These are phyloP conservation scores for Drosophila micromelanica DNA, from an alignment of 1,140 invertebrate genomes.

Conservation along the genomic window DNA sequence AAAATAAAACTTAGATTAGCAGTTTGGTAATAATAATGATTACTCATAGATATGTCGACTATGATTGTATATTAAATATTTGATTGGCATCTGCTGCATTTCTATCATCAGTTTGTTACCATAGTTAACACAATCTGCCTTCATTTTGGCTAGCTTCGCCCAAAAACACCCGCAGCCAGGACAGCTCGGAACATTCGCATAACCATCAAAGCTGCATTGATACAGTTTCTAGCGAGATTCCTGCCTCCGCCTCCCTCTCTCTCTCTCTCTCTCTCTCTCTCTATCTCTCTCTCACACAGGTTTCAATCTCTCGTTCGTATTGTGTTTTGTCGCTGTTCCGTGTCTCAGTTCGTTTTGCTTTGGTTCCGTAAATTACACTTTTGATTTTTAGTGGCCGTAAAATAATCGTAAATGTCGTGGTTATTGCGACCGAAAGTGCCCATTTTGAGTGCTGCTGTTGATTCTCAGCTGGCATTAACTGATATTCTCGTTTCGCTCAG, in stretches of 20 bases:
- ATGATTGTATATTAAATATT: too few relatives aligned
- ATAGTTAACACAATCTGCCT: too few relatives aligned
- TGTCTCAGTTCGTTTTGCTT: slow-evolving; percentile 70
- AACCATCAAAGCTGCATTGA: slow-evolving; percentile 46
- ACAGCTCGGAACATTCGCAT: slow-evolving; percentile 8
- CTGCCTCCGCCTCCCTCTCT: too few relatives aligned
- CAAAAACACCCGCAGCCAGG: slow-evolving; percentile 23
- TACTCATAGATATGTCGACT: too few relatives aligned
- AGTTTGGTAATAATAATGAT: too few relatives aligned
- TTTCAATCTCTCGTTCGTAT: not conserved
- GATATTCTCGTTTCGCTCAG: slow-evolving; percentile 78
- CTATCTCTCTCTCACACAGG: not conserved
- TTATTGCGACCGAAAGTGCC: slow-evolving; percentile 84
- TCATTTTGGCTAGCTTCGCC: not conserved
- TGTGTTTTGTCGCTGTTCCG: slow-evolving; percentile 47
- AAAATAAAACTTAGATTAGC: too few relatives aligned
- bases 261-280: slow-evolving; percentile 14
- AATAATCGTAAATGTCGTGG: slow-evolving; percentile 84
- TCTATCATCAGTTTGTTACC: too few relatives aligned
- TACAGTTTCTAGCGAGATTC: not conserved
- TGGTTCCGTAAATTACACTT: slow-evolving; percentile 84
- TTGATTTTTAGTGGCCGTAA: slow-evolving; percentile 84
- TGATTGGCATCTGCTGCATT: too few relatives aligned
- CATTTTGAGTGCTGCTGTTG: slow-evolving; percentile 70
- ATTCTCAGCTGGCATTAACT: slow-evolving; percentile 61